Conservation (phyloP, 2,797 vertebrate species). For the Gallirallus australis region DNA sequence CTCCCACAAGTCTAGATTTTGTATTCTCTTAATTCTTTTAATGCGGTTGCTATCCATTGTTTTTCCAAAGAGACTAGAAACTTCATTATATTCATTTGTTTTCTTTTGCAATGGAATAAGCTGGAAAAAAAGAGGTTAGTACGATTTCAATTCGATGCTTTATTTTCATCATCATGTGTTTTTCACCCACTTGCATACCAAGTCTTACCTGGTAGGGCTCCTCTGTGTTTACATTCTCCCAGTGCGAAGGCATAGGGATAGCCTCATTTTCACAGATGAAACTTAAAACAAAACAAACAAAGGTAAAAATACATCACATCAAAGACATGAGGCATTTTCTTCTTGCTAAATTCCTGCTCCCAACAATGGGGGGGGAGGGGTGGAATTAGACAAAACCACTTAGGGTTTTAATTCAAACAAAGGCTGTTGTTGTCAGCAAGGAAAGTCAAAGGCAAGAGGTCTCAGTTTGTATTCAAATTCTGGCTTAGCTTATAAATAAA, state of each 20-base stretch:
- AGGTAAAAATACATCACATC: slow-evolving; percentile 39
- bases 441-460: neutral
- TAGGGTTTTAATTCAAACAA: neutral
- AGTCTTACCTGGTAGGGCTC: slow-evolving; percentile 91
- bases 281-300: slow-evolving; percentile 76
- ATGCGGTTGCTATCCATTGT: slow-evolving; percentile 91
- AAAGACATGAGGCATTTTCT: slow-evolving; percentile 1
- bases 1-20: slow-evolving; percentile 98
- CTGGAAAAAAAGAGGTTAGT: slow-evolving; percentile 78
- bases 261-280: slow-evolving; percentile 97
- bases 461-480: neutral
- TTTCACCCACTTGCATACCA: neutral
- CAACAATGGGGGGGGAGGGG: neutral
- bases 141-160: slow-evolving; percentile 1
- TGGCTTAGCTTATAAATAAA: neutral
- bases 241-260: slow-evolving; percentile 93
- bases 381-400: neutral
- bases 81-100: slow-evolving; percentile 95
- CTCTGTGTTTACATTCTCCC: slow-evolving; percentile 94
- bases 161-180: neutral
- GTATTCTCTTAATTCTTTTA: slow-evolving; percentile 94
- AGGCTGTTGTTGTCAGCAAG: neutral
- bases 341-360: neutral
- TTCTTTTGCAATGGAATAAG: slow-evolving; percentile 90
- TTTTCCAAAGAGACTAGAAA: slow-evolving; percentile 91